phyloP scores from a whole-genome alignment of 2,113 vertebrate genomes.

The Glareola pratincola region DNA sequence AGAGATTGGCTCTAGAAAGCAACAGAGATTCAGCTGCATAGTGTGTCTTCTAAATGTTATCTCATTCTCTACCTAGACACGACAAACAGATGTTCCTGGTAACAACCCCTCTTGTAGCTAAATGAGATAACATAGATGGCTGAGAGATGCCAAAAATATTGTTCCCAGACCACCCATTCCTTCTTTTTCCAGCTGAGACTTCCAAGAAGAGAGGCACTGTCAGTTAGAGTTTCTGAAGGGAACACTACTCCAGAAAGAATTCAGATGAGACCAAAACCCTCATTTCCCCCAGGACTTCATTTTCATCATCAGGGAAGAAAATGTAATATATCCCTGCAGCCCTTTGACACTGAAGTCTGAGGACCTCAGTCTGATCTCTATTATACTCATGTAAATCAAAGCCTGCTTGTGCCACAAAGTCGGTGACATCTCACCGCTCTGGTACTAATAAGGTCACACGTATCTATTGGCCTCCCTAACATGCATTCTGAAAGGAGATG shows the following conservation, averaged over 20 bases:
- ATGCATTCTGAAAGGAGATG: not conserved
- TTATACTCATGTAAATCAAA: not conserved
- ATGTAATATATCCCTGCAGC: not conserved
- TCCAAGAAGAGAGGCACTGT: conserved; percentile 25
- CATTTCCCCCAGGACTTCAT: not conserved
- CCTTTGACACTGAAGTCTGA: not conserved
- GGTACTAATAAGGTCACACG: not conserved
- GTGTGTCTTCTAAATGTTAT: not conserved
- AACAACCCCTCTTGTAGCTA: not conserved
- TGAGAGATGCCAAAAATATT: conserved; percentile 5
- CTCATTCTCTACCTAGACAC: not conserved
- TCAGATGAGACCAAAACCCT: conserved; percentile 6
- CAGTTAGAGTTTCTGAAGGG: conserved; percentile 2
- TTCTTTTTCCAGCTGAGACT: not conserved
- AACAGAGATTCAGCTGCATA: not conserved
- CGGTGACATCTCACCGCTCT: not conserved
- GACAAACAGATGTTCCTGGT: not conserved
- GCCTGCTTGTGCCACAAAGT: not conserved
- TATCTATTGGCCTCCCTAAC: not conserved
- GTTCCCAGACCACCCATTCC: not conserved
- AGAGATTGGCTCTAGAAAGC: not conserved
- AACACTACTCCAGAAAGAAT: conserved; percentile 7
- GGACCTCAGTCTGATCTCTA: not conserved
- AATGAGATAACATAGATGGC: not conserved
- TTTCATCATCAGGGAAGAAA: conserved; percentile 1